Conservation (phyloP, 2,888 invertebrate species). For the Reticulitermes lucifugus region DNA sequence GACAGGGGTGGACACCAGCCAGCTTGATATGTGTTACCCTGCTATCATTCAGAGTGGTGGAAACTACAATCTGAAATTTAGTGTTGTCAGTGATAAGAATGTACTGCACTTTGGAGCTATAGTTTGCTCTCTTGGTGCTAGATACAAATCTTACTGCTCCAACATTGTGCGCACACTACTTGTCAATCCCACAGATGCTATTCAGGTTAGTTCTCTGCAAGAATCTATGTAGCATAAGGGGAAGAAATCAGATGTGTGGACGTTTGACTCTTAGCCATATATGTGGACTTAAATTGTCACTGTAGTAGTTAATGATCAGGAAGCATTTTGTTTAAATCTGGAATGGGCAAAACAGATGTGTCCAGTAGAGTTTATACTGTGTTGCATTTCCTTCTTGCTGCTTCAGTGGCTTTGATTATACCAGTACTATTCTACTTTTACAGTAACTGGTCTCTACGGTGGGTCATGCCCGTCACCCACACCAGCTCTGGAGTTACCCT, state of each 20-base stretch:
- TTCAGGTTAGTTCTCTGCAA: constrained; percentile 64
- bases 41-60: constrained; percentile 99
- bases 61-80: constrained; percentile 97
- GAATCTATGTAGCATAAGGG: no score
- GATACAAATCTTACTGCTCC: constrained; percentile 98
- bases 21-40: constrained; percentile 98
- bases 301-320: no score
- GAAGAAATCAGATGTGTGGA: no score
- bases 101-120: constrained; percentile 95
- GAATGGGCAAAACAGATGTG: no score
- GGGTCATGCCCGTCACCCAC: no score
- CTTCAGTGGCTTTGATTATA: no score
- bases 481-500: no score
- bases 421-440: no score
- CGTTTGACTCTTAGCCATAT: neutral
- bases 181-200: constrained; percentile 86
- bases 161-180: constrained; percentile 96
- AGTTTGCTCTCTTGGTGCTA: constrained; percentile 92
- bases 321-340: no score
- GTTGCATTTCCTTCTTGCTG: no score
- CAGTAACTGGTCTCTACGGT: no score
- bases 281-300: neutral
- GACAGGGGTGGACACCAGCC: constrained; percentile 86
- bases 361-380: no score
- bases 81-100: constrained; percentile 94